Conservation (phyloP, 1,140 invertebrate species). For the Papilio xuthus region DNA sequence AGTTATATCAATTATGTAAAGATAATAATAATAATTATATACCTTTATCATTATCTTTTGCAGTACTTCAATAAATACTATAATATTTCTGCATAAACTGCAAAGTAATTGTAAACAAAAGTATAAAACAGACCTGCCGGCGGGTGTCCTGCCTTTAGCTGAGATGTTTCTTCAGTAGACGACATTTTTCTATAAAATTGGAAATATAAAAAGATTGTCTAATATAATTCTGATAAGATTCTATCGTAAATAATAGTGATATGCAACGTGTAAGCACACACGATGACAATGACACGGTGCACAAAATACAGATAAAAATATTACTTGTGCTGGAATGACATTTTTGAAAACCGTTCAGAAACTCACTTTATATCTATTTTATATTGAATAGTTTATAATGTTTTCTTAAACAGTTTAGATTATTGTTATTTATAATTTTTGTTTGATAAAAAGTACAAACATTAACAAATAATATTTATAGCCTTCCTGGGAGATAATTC, state of each 20-base stretch:
- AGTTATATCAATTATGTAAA: neutral
- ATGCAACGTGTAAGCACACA: conserved; percentile 64
- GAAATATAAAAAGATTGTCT: conserved; percentile 42
- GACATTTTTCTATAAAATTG: conserved; percentile 64
- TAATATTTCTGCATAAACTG: conserved; percentile 10
- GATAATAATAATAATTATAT: neutral
- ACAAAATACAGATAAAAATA: conserved; percentile 39
- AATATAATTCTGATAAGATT: conserved; percentile 59
- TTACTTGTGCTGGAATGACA: conserved; percentile 30
- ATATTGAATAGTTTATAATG: neutral
- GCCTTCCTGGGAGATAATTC: neutral
- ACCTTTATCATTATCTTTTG: neutral
- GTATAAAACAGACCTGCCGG: conserved; percentile 87
- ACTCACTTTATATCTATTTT: neutral
- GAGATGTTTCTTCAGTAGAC: conserved; percentile 83
- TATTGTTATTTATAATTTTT: neutral
- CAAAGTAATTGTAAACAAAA: conserved; percentile 47
- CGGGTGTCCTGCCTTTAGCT: conserved; percentile 90
- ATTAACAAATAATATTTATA: neutral
- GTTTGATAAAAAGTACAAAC: neutral
- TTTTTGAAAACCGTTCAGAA: neutral
- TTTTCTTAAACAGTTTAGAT: neutral
- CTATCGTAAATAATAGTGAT: conserved; percentile 55
- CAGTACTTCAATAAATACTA: neutral
- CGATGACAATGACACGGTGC: conserved; percentile 58